Evolutionary conservation across 2,113 vertebrate species (phyloP).

Genomic region (Hyaena hyaena): DNA sequence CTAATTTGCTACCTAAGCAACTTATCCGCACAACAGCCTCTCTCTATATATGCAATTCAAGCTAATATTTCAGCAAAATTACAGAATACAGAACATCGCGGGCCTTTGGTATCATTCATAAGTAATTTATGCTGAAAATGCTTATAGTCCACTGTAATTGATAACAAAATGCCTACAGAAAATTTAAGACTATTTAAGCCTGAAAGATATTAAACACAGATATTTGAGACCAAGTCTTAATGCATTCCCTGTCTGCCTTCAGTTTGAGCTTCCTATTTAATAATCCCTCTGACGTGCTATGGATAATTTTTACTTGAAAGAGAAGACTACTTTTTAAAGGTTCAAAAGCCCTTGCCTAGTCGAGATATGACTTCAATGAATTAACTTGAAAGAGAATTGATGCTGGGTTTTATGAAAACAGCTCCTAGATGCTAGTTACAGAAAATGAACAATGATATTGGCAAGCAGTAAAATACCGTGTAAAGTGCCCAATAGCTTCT

Average conservation of each 20-base stretch:
- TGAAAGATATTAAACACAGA: neutral
- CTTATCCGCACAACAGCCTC: neutral
- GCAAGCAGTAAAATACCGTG: neutral
- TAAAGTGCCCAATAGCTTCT: neutral
- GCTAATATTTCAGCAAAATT: neutral
- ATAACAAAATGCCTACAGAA: neutral
- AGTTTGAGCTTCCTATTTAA: neutral
- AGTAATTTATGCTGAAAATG: neutral
- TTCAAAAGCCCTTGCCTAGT: neutral
- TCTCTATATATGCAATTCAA: neutral
- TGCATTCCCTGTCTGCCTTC: neutral
- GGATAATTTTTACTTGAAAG: neutral
- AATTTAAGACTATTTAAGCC: neutral
- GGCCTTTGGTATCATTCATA: neutral
- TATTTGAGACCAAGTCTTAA: neutral
- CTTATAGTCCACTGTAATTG: neutral
- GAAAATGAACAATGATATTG: constrained; percentile 4
- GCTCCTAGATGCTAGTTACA: neutral
- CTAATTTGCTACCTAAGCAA: too few relatives aligned
- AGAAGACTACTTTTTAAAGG: neutral
- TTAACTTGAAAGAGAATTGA: constrained; percentile 40
- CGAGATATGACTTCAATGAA: neutral
- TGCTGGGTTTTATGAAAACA: neutral
- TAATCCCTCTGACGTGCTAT: neutral
- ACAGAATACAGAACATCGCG: neutral